These are phyloP conservation scores for Syngnathus typhle DNA, from an alignment of 2,113 vertebrate species.

Conservation along the genomic window DNA sequence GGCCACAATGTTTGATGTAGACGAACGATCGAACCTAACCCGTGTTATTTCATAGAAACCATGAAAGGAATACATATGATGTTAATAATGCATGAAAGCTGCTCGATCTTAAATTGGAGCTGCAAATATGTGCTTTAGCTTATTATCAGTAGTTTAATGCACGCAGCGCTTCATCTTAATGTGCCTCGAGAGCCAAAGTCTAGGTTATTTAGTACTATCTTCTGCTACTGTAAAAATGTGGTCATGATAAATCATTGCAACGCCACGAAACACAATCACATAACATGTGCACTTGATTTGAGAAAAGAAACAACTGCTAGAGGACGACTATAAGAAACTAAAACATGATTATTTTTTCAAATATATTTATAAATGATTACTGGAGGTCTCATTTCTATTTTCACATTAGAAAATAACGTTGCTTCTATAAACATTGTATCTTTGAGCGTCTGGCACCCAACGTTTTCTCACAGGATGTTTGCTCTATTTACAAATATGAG, in stretches of 20 bases:
- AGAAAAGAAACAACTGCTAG: too few relatives aligned
- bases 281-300: too few relatives aligned
- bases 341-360: too few relatives aligned
- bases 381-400: too few relatives aligned
- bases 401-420: too few relatives aligned
- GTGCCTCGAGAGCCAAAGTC: not conserved
- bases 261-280: too few relatives aligned
- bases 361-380: too few relatives aligned
- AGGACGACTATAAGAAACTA: too few relatives aligned
- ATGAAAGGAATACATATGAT: constrained; percentile 21
- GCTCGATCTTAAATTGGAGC: not conserved
- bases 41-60: constrained; percentile 22
- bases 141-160: not conserved
- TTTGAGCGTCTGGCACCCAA: too few relatives aligned
- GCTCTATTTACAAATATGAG: too few relatives aligned
- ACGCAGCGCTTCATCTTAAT: not conserved
- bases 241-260: not conserved
- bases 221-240: not conserved
- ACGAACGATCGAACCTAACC: constrained; percentile 42
- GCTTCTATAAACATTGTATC: too few relatives aligned
- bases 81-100: constrained; percentile 35
- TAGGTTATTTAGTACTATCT: not conserved
- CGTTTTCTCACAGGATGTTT: too few relatives aligned
- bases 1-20: constrained; percentile 41
- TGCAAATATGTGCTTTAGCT: not conserved